phyloP scores from a whole-genome alignment of 53 echinoderm and acorn worm species.

The Apostichopus leukothele region DNA sequence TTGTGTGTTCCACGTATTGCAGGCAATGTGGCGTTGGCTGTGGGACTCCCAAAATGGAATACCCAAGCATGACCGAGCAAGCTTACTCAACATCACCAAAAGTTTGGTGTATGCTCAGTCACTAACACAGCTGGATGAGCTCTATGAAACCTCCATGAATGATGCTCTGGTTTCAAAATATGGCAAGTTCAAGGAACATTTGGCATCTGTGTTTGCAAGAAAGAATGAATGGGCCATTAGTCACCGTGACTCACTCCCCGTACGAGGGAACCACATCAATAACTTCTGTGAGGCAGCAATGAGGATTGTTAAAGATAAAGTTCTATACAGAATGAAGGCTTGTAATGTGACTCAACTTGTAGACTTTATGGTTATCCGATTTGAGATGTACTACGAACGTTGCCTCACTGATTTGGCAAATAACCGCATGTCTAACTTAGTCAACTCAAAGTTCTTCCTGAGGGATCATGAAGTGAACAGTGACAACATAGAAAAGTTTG shows the following conservation, averaged over 20 bases:
- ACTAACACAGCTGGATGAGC: no score
- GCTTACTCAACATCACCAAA: no score
- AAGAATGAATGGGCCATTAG: constrained; percentile 16
- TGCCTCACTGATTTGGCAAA: constrained; percentile 28
- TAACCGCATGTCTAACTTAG: background rate
- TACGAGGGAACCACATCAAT: constrained; percentile 6
- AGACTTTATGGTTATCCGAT: constrained; percentile 21
- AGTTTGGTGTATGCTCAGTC: no score
- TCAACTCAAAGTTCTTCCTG: constrained; percentile 5
- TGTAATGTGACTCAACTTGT: constrained; percentile 33
- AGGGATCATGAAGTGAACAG: background rate
- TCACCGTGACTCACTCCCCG: constrained; percentile 24
- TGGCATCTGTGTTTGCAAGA: background rate
- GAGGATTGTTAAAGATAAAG: constrained; percentile 19
- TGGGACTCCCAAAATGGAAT: no score
- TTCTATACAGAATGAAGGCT: constrained; percentile 13
- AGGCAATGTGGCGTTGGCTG: no score
- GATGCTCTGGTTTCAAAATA: no score
- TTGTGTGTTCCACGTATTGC: no score
- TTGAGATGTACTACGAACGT: constrained; percentile 39
- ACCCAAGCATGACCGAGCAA: no score
- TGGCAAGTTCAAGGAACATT: no score
- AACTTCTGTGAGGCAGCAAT: constrained; percentile 35
- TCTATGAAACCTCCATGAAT: no score
- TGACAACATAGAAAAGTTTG: background rate